Base-by-base conservation (phyloP, 2,797 vertebrate genomes). In the Aeoliscus strigatus region DNA sequence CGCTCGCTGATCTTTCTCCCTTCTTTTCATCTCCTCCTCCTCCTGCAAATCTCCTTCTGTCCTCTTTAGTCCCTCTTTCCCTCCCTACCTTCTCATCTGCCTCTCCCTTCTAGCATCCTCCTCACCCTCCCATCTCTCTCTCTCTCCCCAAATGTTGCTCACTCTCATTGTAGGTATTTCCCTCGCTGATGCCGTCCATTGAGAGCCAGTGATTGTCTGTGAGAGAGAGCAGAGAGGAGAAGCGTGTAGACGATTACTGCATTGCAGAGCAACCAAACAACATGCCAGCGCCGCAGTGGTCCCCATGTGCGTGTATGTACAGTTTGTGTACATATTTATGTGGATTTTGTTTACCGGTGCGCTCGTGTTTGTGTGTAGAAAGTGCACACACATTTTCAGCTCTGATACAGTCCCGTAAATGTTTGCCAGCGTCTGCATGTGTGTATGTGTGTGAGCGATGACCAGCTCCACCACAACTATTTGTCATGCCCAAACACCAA, bases 401-500 rank as follows among this genome's bases (percentile, higher is more conserved):
- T 6, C 28, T 2, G 56, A 73, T 44, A 58, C 44, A 42, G 27
- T 17, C 46, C 44, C 50, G 66, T 54, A 30, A 36, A 57, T 64
- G 73, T 75, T 50, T 68, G 24, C 40, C n/a, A n/a, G n/a, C n/a
- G 51, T 9, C 43, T 31, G 37, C 24, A 17, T 18, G 46, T 38
- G 18, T 46, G 21, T 27, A 39, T 18, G 50, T 46, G 48, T 58
- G 53, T 56, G 57, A 59, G 63, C 21, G 41, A 69, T 70, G 73
- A 69, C 53, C 73, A 49, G 64, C 64, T 56, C 63, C 28, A 60
- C 61, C 60, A 62, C 70, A 60, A 68, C 72, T 81, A 75, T 81
- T 84, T 86, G 77, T 82, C 74, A 77, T 73, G 72, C 60, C 75
- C 77, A 70, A 80, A 85, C 80, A 75, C 73, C 78, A 75, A 79